phyloP scores from a whole-genome alignment of 2,888 invertebrate species.

The Macrosoma leucophasiata region DNA sequence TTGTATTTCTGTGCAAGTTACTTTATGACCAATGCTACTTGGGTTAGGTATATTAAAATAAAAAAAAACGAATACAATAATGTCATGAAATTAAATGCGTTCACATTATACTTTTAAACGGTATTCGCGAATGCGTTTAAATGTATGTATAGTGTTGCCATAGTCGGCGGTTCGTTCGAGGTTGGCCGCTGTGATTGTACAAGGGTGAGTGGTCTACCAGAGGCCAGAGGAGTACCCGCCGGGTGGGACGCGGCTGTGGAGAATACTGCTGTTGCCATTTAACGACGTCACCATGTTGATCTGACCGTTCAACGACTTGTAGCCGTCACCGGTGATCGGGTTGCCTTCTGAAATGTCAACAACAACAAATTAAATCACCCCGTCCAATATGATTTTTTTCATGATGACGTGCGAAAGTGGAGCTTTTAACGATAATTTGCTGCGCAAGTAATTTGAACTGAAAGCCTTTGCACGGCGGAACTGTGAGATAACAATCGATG shows the following conservation, averaged over 20 bases:
- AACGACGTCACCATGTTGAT: slow-evolving; percentile 70
- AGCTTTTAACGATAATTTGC: too few relatives aligned
- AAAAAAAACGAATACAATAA: slow-evolving; percentile 22
- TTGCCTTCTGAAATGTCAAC: slow-evolving; percentile 72
- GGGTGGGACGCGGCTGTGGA: slow-evolving; percentile 79
- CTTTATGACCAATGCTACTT: slow-evolving; percentile 43
- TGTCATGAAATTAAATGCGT: slow-evolving; percentile 55
- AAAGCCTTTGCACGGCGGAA: too few relatives aligned
- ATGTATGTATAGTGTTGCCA: slow-evolving; percentile 20
- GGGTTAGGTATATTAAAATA: slow-evolving; percentile 44
- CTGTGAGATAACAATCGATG: too few relatives aligned
- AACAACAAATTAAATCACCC: too few relatives aligned
- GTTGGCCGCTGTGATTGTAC: slow-evolving; percentile 28
- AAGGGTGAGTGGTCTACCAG: slow-evolving; percentile 70
- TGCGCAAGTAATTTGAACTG: too few relatives aligned
- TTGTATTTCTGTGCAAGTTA: slow-evolving; percentile 44
- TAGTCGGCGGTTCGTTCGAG: slow-evolving; percentile 34
- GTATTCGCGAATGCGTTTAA: too few relatives aligned
- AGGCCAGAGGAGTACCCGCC: slow-evolving; percentile 82
- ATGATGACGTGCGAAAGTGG: too few relatives aligned
- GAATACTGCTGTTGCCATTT: slow-evolving; percentile 57
- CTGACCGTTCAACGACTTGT: slow-evolving; percentile 75
- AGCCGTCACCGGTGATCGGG: slow-evolving; percentile 76
- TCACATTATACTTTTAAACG: too few relatives aligned
- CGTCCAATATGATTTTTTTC: too few relatives aligned